These are phyloP conservation scores for Melieria crassipennis DNA, from an alignment of 2,888 invertebrate genomes.

Conservation along the genomic window DNA sequence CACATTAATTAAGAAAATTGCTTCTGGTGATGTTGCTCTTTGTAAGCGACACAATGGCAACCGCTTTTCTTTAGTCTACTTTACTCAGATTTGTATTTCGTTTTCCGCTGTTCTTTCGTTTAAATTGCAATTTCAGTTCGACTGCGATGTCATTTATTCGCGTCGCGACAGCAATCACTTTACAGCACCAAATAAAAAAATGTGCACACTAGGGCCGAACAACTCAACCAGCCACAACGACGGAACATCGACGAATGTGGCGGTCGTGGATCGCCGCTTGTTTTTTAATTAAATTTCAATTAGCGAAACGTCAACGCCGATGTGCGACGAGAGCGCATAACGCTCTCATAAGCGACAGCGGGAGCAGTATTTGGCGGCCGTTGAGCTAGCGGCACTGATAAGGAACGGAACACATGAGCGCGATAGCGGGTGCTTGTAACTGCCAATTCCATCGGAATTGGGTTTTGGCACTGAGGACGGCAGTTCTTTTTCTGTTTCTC, in stretches of 20 bases:
- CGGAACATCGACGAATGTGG: slow-evolving; percentile 23
- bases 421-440: too few relatives aligned
- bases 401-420: too few relatives aligned
- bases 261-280: slow-evolving; percentile 27
- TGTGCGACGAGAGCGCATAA: slow-evolving; percentile 2
- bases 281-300: slow-evolving; percentile 48
- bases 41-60: neutral
- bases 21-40: neutral
- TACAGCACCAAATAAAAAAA: too few relatives aligned
- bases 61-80: too few relatives aligned
- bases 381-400: too few relatives aligned
- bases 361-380: too few relatives aligned
- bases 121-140: neutral
- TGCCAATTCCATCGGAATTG: too few relatives aligned
- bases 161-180: too few relatives aligned
- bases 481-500: too few relatives aligned
- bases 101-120: neutral
- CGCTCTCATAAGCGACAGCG: neutral
- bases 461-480: too few relatives aligned
- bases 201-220: neutral
- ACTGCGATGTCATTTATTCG: neutral
- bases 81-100: neutral
- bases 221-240: slow-evolving; percentile 20
- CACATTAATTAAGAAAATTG: too few relatives aligned
- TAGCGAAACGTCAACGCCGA: slow-evolving; percentile 26